Base-by-base conservation (phyloP, 2,888 invertebrate species). In the Aporophyla nigra region DNA sequence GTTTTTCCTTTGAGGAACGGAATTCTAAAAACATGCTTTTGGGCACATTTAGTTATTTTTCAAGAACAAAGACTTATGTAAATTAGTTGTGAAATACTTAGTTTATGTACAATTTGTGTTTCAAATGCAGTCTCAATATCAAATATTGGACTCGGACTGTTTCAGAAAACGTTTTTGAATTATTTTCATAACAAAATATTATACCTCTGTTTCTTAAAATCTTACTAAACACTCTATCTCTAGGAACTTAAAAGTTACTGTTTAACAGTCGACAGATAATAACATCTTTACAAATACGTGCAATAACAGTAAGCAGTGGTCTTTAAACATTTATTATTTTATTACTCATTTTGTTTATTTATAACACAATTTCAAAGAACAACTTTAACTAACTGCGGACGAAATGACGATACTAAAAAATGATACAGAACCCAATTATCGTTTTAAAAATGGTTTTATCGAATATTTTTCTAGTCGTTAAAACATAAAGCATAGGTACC, bases 291-390 rank as follows among this genome's bases (percentile, higher is more conserved):
- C 27, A 33, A 51, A 59, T 66, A 69, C 33, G 33, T 33, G 33
- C 62, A 40, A 43, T 62, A 74, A 81, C 75, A 63, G 33, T 62
- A 54, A 59, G 58, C 27, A 66, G 21, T 59, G 77, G 58, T 58
- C 40, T 46, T 49, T 27, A 58, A 68, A 68, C 40, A 63, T 78
- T 80, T 66, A 62, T 58, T 66, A 62, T 67, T 78, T 66, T 80
- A 83, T 78, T 67, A 46, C 71, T 33, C 33, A 61, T 69, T 77
- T 54, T 77, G 10, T n/a, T 56, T 67, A 33, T 69, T 65, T 61
- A 66, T 61, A 66, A 80, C 59, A 77, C 63, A 66, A 70, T 65
- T 59, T 54, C 54, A 83, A 83, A 65, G 24, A 40, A 49, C 24
- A 14, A 46, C 43, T 24, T n/a, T 43, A 56, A 40, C 40, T 27